phyloP scores from a whole-genome alignment of 2,113 vertebrate genomes.

The Columba livia region DNA sequence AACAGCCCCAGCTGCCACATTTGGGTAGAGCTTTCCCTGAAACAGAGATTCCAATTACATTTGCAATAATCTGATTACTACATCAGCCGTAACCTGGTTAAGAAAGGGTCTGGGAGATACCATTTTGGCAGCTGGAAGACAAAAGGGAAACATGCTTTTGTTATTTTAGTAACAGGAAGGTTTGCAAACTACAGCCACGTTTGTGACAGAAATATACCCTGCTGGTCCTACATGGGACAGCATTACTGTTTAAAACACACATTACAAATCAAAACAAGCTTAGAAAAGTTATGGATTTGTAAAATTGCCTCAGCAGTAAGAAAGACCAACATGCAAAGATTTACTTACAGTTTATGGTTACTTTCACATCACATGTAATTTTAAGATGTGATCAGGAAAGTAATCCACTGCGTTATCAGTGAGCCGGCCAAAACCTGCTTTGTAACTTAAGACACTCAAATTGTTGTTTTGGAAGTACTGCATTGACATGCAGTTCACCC shows the following conservation, averaged over 20 bases:
- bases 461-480: background rate
- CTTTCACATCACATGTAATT: background rate
- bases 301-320: background rate
- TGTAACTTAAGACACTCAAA: background rate
- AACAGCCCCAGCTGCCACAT: conserved; percentile 1
- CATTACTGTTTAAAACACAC: background rate
- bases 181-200: background rate
- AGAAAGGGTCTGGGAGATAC: background rate
- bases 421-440: background rate
- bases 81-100: conserved; percentile 47
- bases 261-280: background rate
- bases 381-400: background rate
- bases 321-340: background rate
- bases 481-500: background rate
- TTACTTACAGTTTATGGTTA: background rate
- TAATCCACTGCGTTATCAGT: background rate
- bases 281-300: background rate
- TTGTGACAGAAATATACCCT: background rate
- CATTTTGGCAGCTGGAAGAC: background rate
- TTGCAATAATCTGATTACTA: conserved; percentile 55
- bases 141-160: background rate
- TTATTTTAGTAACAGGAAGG: background rate
- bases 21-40: conserved; percentile 12
- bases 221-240: rapidly evolving
- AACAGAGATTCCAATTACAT: conserved; percentile 51